Conservation (phyloP, 2,113 vertebrate genomes). For the Amazona guildingii region DNA sequence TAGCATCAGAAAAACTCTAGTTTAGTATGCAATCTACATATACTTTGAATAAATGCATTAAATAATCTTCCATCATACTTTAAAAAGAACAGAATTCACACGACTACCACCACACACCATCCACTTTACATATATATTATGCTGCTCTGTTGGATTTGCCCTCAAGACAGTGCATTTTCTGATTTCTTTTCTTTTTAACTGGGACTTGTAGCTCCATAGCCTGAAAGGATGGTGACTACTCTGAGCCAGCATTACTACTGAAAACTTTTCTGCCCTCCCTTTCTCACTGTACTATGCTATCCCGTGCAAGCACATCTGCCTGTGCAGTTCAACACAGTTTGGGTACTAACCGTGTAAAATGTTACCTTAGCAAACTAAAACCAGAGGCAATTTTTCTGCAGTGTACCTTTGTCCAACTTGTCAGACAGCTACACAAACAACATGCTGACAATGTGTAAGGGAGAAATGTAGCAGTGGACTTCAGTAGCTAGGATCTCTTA, state of each 20-base stretch:
- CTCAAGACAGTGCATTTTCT: not conserved
- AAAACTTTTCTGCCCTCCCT: not conserved
- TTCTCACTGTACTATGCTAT: not conserved
- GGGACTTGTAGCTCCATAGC: not conserved
- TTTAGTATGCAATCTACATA: not conserved
- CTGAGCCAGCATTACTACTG: not conserved
- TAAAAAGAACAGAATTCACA: not conserved
- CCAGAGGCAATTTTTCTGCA: not conserved
- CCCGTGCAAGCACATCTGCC: not conserved
- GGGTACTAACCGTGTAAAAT: not conserved
- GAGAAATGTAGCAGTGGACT: not conserved
- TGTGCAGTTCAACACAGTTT: not conserved
- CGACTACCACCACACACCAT: not conserved
- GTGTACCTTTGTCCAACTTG: not conserved
- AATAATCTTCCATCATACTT: not conserved
- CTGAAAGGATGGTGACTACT: not conserved
- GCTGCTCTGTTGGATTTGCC: not conserved
- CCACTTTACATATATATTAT: not conserved
- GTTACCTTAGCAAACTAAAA: not conserved
- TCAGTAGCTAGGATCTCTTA: not conserved
- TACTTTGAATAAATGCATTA: not conserved
- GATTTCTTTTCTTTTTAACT: not conserved
- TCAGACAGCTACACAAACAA: not conserved
- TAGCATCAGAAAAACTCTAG: fast-evolving
- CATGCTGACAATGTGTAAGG: not conserved